Evolutionary conservation across 2,888 invertebrate species (phyloP).

Genomic region (Physocephala rufipes): DNA sequence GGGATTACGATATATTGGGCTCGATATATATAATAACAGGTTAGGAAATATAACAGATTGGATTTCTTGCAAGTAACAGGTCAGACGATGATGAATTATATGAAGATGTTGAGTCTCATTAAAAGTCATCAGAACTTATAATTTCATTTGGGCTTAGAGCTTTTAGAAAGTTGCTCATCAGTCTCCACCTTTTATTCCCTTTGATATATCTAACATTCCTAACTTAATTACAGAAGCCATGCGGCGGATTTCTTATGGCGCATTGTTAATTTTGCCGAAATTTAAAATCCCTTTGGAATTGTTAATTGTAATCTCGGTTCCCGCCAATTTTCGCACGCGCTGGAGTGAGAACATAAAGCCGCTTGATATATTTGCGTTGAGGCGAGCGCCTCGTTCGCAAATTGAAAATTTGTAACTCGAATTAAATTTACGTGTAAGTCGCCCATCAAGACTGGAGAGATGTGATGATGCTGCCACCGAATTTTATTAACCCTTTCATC

Average conservation of each 20-base stretch:
- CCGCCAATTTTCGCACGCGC: not conserved
- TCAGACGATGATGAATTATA: not conserved
- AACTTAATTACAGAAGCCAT: slow-evolving; percentile 63
- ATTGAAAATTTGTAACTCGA: slow-evolving; percentile 52
- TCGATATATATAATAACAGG: no score
- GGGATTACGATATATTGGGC: no score
- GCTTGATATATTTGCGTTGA: slow-evolving; percentile 37
- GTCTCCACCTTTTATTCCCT: not conserved
- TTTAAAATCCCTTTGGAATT: slow-evolving; percentile 47
- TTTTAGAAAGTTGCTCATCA: not conserved
- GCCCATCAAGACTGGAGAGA: not conserved
- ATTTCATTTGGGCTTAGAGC: not conserved
- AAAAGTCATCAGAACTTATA: not conserved
- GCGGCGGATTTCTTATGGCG: slow-evolving; percentile 57
- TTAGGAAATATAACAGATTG: no score
- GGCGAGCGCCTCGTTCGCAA: slow-evolving; percentile 9
- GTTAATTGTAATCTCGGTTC: slow-evolving; percentile 30
- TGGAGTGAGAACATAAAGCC: slow-evolving; percentile 42
- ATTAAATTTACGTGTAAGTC: slow-evolving; percentile 55
- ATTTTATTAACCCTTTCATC: slow-evolving; percentile 19
- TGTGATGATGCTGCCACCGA: not conserved
- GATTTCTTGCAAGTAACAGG: slow-evolving; percentile 18
- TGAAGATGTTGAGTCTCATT: slow-evolving; percentile 1
- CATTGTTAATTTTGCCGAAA: slow-evolving; percentile 55
- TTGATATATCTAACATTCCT: not conserved